Evolutionary conservation across 2,888 invertebrate genomes (phyloP).

Genomic region (Epinotia ramella): DNA sequence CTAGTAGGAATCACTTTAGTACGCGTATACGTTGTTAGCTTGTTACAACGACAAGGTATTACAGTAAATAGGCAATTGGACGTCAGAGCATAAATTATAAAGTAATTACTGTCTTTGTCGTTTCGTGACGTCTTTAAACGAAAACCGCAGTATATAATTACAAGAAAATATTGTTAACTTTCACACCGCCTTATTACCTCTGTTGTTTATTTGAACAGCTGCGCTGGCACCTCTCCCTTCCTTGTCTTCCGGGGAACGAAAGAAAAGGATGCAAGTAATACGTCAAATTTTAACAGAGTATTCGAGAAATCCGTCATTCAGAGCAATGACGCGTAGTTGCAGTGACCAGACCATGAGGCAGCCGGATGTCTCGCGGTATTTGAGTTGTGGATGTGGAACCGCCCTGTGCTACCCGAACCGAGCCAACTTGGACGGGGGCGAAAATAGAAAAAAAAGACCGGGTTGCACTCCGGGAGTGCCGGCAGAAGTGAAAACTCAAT

Average conservation of each 20-base stretch:
- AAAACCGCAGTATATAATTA: constrained; percentile 17
- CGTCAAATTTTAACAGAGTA: background rate
- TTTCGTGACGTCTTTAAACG: constrained; percentile 30
- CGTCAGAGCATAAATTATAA: constrained; percentile 39
- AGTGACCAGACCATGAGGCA: too few relatives aligned
- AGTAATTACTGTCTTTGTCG: constrained; percentile 13
- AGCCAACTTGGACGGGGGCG: too few relatives aligned
- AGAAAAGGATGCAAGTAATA: background rate
- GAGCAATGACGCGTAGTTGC: too few relatives aligned
- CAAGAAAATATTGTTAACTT: constrained; percentile 53
- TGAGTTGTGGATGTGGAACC: too few relatives aligned
- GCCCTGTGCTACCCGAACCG: too few relatives aligned
- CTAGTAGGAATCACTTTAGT: background rate
- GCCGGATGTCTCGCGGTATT: too few relatives aligned
- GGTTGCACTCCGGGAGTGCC: too few relatives aligned
- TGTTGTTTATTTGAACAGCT: constrained; percentile 54
- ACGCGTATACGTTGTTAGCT: background rate
- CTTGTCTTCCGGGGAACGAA: background rate
- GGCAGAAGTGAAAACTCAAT: too few relatives aligned
- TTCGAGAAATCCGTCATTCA: background rate
- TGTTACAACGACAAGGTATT: background rate
- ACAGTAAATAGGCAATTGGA: constrained; percentile 3
- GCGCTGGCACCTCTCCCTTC: constrained; percentile 38
- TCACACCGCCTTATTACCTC: constrained; percentile 50
- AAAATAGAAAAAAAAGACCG: too few relatives aligned